Evolutionary conservation across 2,113 vertebrate species (phyloP), one percentile per base, ranked within the genome.

Genomic region (Gadus macrocephalus): DNA sequence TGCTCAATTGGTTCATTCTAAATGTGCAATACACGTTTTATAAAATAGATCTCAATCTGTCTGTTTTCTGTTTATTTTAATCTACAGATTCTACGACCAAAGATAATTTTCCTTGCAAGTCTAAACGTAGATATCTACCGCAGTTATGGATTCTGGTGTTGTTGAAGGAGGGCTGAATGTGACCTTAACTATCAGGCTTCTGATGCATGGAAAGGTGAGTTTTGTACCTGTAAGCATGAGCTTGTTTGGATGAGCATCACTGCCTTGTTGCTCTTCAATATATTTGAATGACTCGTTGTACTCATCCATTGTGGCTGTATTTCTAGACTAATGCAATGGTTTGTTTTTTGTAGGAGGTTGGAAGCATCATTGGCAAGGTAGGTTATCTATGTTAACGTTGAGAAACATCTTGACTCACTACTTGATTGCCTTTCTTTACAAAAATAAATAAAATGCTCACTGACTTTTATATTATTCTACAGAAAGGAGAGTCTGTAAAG

Each of bases 101-200:
- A 91, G 86, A 88, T 35, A 73, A 65, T 65, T 79, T 79, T 74
- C 73, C 85, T 89, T 89, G 88, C 88, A 69, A 74, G 72, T 75
- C 59, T 74, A 62, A 77, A 81, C 68, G 58, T 71, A 78, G 78
- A 77, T 79, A 73, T 69, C 70, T 79, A 71, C 90, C 76, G 87
- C 87, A 83, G 78, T n/a, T 85, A 99, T 99, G 96, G 96, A 99
- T 89, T 94, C 96, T 72, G 96, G 95, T 89, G 93, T 97, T 82
- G 97, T 97, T 87, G 97, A 98, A 93, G 96, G 96, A 90, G 96
- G 96, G 89, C 94, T 98, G 85, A 98, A 98, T 89, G 97, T 99
- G 92, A 99, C 97, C 2, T 93, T 99, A 82, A 98, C 97, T 82
- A 98, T 99, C 91, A 92, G 96, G 81, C 93, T 98, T 87, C 95